Base-by-base conservation (phyloP, 2,113 vertebrate species). In the Laticauda laticaudata region DNA sequence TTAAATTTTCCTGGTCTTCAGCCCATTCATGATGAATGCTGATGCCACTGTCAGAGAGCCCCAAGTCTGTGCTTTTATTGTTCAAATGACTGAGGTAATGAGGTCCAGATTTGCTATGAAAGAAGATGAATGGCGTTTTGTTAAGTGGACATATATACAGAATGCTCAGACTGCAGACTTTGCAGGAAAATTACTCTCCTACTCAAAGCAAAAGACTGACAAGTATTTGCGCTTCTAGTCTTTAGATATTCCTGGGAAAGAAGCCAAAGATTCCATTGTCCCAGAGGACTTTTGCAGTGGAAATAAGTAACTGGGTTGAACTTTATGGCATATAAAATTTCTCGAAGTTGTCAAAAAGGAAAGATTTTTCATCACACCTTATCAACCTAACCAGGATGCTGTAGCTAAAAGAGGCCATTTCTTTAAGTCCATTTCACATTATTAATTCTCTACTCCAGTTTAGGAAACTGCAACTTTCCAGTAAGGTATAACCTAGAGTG, bases 171-270 rank as follows among this genome's bases (percentile, higher is more conserved):
- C 64, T 88, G 57, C 54, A 85, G 53, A 45, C 54, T 91, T 12
- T 88, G 12, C 7, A 29, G 21, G n/a, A 87, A 61, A 87, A 48
- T 64, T 64, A 86, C n/a, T 15, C 55, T 43, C 86, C 48, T 69
- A 34, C n/a, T 69, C 14, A 88, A 64, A 88, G 59, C 23, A 75
- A 48, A 69, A 88, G 48, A 75, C 34, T 90, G 54, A 43, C 64
- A 29, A 9, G 75, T 43, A 43, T 53, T 93, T 14, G 55, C n/a
- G 59, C 54, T 51, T 55, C 45, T 93, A 89, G 45, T 55, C 51
- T 56, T 51, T 53, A 90, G 69, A 90, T 61, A 86, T 86, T 86
- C 69, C 54, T 90, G 92, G 61, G 61, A 81, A 93, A 55, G 29
- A 81, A 56, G 53, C 43, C 54, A 81, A 91, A 45, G 45, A 56